phyloP scores from a whole-genome alignment of 2,113 vertebrate genomes.

The Mastomys coucha region DNA sequence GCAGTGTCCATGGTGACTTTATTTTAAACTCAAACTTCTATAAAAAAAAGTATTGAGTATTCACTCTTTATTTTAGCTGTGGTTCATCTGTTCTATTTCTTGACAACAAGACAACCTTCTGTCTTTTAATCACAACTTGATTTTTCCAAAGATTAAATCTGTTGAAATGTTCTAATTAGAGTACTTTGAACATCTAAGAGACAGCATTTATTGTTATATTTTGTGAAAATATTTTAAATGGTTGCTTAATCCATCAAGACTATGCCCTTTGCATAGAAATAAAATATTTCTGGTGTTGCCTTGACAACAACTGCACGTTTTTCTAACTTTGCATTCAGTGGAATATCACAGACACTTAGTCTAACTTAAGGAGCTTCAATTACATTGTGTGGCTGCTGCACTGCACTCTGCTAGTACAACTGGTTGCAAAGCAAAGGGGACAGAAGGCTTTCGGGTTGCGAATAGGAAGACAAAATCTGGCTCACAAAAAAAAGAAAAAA shows the following conservation, averaged over 20 bases:
- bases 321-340: background rate
- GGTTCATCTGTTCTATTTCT: background rate
- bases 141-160: constrained; percentile 27
- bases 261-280: background rate
- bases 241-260: background rate
- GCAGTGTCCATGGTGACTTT: background rate
- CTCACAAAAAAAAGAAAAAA: background rate
- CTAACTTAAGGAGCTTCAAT: background rate
- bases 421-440: background rate
- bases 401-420: background rate
- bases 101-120: background rate
- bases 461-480: background rate
- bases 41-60: background rate
- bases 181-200: background rate
- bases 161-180: constrained; percentile 53
- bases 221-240: constrained; percentile 46
- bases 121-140: background rate
- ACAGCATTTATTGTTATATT: constrained; percentile 4
- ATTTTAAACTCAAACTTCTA: background rate
- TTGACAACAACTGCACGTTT: background rate
- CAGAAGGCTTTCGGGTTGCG: background rate
- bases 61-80: background rate
- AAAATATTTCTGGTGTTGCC: constrained; percentile 21
- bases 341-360: background rate
- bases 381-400: background rate